A percentile compares a stretch with the other conserved stretches of the same genome.
These are phyloP conservation scores for Tenthredo mesomela DNA, from an alignment of 2,888 invertebrate genomes.

Conservation along the genomic window DNA sequence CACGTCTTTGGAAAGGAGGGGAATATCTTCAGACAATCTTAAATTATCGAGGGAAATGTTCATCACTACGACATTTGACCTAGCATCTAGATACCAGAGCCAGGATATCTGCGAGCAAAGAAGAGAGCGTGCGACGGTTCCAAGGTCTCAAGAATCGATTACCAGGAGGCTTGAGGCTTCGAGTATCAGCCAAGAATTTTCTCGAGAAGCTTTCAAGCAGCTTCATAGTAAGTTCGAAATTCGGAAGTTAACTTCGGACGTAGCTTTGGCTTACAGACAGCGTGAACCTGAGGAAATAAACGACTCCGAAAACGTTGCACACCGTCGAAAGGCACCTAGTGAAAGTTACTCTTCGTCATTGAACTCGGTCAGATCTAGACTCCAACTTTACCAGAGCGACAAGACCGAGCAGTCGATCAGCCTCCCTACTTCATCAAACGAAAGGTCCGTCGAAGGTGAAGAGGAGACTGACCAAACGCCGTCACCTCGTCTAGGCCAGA, in stretches of 20 bases:
- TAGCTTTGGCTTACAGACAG: constrained; percentile 72
- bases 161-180: constrained; percentile 32
- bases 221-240: constrained; percentile 71
- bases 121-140: not conserved
- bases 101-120: constrained; percentile 52
- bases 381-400: constrained; percentile 4
- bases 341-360: constrained; percentile 24
- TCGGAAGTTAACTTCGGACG: constrained; percentile 70
- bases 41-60: constrained; percentile 61
- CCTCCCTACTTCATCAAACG: constrained; percentile 23
- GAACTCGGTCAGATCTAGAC: constrained; percentile 34
- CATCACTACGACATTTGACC: constrained; percentile 58
- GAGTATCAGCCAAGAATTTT: constrained; percentile 47
- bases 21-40: constrained; percentile 72
- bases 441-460: constrained; percentile 41
- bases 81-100: constrained; percentile 61
- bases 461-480: constrained; percentile 18
- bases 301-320: constrained; percentile 27
- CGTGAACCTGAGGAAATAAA: constrained; percentile 60
- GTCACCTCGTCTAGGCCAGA: not conserved
- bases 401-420: constrained; percentile 23
- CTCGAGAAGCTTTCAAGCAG: constrained; percentile 68
- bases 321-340: constrained; percentile 45
- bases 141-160: constrained; percentile 7
- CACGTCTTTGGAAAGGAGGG: constrained; percentile 66